Conservation (phyloP, 2,888 invertebrate species). For the Rotaria sp. region DNA sequence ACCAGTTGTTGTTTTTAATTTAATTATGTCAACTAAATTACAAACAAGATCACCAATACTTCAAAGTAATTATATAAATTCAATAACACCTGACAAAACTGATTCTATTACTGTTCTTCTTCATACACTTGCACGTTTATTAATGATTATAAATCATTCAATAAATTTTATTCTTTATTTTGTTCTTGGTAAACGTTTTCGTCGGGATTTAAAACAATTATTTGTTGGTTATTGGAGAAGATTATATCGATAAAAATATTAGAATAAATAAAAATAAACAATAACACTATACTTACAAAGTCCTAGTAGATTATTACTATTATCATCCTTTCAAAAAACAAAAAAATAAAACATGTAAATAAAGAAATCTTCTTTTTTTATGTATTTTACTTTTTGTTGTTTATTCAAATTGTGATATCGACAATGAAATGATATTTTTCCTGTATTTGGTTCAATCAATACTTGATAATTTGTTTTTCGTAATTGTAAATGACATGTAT, state of each 20-base stretch:
- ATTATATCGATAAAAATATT: background rate
- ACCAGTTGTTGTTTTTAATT: background rate
- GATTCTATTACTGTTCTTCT: background rate
- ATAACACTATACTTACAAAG: background rate
- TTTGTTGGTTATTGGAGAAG: background rate
- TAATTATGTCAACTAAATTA: background rate
- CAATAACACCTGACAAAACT: no score
- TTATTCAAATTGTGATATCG: slow-evolving; percentile 21
- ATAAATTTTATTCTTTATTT: slow-evolving; percentile 8
- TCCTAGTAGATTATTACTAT: background rate
- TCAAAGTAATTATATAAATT: background rate
- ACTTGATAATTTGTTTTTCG: slow-evolving; percentile 28
- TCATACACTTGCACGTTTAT: background rate
- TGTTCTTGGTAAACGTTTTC: slow-evolving; percentile 9
- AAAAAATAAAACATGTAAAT: background rate
- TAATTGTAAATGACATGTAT: slow-evolving; percentile 30
- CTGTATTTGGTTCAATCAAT: background rate
- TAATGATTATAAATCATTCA: slow-evolving; percentile 30
- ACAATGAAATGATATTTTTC: background rate
- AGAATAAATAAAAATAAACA: no score
- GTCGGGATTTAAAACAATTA: slow-evolving; percentile 18
- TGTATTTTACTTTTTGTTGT: background rate
- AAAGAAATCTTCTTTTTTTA: background rate
- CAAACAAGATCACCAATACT: background rate
- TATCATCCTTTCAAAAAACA: background rate